Conservation (phyloP, 2,113 vertebrate genomes). For the Calidris pygmaea region DNA sequence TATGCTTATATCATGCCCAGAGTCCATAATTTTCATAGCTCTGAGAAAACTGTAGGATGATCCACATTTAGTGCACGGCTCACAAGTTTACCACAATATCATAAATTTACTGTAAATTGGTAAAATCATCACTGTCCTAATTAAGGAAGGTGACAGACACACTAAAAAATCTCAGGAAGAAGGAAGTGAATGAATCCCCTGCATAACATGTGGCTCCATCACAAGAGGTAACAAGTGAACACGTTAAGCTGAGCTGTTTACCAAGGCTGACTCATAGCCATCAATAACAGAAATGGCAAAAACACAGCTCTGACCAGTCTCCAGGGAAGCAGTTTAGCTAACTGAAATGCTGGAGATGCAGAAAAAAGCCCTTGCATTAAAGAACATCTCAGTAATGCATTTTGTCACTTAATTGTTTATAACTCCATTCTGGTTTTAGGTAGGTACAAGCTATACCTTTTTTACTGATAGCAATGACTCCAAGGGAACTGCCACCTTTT, state of each 20-base stretch:
- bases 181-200: background rate
- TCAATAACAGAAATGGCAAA: background rate
- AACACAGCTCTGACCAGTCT: background rate
- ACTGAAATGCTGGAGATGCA: background rate
- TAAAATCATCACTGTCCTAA: background rate
- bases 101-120: background rate
- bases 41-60: background rate
- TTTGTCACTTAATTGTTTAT: background rate
- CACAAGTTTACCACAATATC: fast-evolving
- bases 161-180: background rate
- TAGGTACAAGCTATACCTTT: background rate
- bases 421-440: background rate
- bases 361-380: background rate
- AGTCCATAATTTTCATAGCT: background rate
- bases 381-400: background rate
- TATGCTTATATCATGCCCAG: background rate
- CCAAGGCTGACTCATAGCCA: background rate
- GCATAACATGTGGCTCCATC: background rate
- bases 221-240: background rate
- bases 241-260: background rate
- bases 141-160: background rate
- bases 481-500: background rate
- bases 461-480: background rate
- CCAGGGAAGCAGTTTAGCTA: background rate
- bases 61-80: background rate